A percentile compares a stretch with the other conserved stretches of the same genome.
Conservation (phyloP, 1,140 invertebrate species). For the Aphelinus atriplicis region DNA sequence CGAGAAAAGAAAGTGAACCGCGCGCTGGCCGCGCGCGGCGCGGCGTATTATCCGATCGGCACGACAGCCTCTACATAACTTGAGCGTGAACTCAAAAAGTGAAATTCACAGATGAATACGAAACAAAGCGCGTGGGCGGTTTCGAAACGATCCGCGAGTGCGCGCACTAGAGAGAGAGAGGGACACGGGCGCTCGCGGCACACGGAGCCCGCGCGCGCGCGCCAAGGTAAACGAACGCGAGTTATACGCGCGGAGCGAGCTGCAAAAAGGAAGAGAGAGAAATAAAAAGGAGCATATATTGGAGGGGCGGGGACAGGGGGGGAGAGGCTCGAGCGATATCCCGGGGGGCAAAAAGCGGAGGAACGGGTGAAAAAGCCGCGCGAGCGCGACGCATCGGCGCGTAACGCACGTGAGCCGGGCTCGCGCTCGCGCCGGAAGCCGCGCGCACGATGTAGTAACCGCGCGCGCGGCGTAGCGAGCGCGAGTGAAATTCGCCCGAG, state of each 20-base stretch:
- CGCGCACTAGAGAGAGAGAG: background rate
- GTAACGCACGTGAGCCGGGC: conserved; percentile 18
- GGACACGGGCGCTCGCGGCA: background rate
- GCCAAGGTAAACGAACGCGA: background rate
- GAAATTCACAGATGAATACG: conserved; percentile 28
- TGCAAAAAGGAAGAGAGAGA: background rate
- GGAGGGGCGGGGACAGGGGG: background rate
- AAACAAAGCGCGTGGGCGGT: conserved; percentile 27
- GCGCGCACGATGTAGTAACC: background rate
- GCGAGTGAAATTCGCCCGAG: conserved; percentile 32
- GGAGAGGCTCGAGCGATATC: too few relatives aligned
- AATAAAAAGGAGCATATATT: background rate
- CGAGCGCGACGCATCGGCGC: conserved; percentile 16
- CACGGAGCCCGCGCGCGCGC: background rate
- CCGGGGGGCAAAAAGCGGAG: too few relatives aligned
- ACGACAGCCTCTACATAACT: conserved; percentile 1
- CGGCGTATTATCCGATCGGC: conserved; percentile 6
- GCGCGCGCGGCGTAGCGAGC: background rate
- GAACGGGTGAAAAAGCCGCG: background rate
- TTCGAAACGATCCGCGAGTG: conserved; percentile 2
- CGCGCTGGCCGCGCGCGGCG: too few relatives aligned
- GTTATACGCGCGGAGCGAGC: background rate
- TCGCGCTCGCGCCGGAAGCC: conserved; percentile 12
- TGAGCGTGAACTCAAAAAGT: conserved; percentile 21
- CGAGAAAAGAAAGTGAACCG: too few relatives aligned